Evolutionary conservation across 2,113 vertebrate genomes (phyloP).

Genomic region (Phyllostomus discolor): DNA sequence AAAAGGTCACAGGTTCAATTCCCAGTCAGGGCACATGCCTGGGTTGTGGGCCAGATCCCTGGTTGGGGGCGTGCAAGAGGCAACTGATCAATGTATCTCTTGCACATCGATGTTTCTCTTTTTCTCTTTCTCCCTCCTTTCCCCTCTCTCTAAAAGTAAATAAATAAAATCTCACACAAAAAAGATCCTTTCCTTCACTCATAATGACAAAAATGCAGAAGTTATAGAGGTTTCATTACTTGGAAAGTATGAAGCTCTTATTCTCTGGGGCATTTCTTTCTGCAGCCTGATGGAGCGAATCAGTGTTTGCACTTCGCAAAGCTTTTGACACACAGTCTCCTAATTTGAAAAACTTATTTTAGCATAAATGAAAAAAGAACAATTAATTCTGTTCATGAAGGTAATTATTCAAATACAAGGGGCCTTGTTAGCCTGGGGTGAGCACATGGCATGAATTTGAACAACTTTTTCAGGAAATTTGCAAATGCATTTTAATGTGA

Average conservation of each 20-base stretch:
- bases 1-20: too few relatives aligned
- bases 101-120: too few relatives aligned
- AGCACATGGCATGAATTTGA: neutral
- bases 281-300: neutral
- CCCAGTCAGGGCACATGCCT: too few relatives aligned
- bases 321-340: neutral
- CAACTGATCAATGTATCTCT: too few relatives aligned
- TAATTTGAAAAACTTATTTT: slow-evolving; percentile 38
- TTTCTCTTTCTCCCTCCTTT: too few relatives aligned
- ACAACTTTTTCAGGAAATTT: neutral
- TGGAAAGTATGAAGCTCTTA: neutral
- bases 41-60: too few relatives aligned
- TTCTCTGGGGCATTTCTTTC: slow-evolving; percentile 9
- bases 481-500: neutral
- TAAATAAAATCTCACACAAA: too few relatives aligned
- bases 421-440: neutral
- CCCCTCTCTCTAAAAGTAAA: too few relatives aligned
- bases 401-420: neutral
- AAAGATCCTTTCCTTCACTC: neutral
- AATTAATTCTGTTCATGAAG: slow-evolving; percentile 3
- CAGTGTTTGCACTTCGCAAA: neutral
- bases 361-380: neutral
- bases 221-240: neutral
- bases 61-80: too few relatives aligned
- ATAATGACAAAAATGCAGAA: slow-evolving; percentile 13